Percentiles rank a stretch among this genome's conserved stretches.
phyloP scores from a whole-genome alignment of 2,888 invertebrate species.

The Anarsia innoxiella region DNA sequence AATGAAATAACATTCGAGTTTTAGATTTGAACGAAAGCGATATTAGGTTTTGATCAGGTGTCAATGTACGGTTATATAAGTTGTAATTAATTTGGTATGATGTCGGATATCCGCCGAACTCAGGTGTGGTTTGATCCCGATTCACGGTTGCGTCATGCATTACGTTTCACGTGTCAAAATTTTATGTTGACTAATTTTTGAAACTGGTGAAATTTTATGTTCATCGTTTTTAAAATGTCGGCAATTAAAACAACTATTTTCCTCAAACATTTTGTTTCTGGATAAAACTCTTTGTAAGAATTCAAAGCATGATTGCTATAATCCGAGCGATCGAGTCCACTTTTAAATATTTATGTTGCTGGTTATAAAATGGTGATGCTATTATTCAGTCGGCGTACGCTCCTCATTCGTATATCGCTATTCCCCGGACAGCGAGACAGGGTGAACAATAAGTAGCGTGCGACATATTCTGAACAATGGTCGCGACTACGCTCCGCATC shows the following conservation, averaged over 20 bases:
- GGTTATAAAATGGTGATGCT: slow-evolving; percentile 1
- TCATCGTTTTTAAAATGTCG: too few relatives aligned
- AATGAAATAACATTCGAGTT: too few relatives aligned
- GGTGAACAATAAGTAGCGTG: slow-evolving; percentile 58
- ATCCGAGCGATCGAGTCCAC: background rate
- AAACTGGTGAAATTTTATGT: too few relatives aligned
- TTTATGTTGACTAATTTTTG: too few relatives aligned
- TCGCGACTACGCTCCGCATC: slow-evolving; percentile 59
- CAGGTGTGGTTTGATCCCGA: slow-evolving; percentile 13
- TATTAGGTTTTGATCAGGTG: too few relatives aligned
- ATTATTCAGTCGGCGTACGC: slow-evolving; percentile 45
- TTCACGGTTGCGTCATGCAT: slow-evolving; percentile 3
- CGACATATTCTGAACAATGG: slow-evolving; percentile 73
- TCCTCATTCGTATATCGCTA: slow-evolving; percentile 55
- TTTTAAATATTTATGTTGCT: slow-evolving; percentile 1
- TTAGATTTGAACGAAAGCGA: too few relatives aligned
- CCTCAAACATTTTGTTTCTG: too few relatives aligned
- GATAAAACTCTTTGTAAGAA: too few relatives aligned
- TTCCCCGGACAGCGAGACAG: slow-evolving; percentile 45
- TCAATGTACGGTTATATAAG: slow-evolving; percentile 4
- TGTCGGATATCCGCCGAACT: slow-evolving; percentile 13
- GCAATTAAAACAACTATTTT: too few relatives aligned
- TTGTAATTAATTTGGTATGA: slow-evolving; percentile 12
- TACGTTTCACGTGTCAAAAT: too few relatives aligned
- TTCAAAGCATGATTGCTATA: background rate